These are phyloP conservation scores for Cephus pulcher DNA, from an alignment of 2,888 invertebrate species.

Conservation along the genomic window DNA sequence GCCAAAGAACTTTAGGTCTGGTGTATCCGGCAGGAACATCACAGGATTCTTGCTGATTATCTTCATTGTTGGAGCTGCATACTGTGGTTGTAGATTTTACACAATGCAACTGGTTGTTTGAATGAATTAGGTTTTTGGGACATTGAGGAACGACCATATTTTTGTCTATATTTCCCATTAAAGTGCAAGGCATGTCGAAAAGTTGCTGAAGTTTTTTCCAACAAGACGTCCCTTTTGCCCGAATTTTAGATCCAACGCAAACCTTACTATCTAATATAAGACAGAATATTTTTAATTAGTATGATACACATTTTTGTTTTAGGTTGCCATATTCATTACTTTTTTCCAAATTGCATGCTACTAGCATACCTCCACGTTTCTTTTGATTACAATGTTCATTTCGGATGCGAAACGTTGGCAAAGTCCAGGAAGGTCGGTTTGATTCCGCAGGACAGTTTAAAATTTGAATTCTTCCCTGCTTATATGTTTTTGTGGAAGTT, in stretches of 20 bases:
- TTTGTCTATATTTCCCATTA: background rate
- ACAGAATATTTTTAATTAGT: background rate
- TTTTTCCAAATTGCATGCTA: background rate
- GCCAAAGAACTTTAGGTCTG: background rate
- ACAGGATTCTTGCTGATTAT: background rate
- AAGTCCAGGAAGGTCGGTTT: background rate
- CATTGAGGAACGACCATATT: background rate
- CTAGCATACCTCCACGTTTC: background rate
- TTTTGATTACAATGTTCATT: background rate
- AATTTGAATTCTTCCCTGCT: background rate
- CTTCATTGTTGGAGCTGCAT: background rate
- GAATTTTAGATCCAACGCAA: background rate
- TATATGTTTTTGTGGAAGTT: background rate
- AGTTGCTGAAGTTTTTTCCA: background rate
- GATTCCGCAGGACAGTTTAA: background rate
- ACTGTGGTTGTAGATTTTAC: background rate
- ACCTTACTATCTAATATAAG: background rate
- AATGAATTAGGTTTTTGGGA: background rate
- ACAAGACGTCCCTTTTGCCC: background rate
- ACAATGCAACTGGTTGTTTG: background rate
- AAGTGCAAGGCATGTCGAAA: background rate
- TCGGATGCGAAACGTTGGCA: background rate
- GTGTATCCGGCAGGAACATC: background rate
- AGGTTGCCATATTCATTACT: background rate
- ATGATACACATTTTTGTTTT: background rate